Evolutionary conservation across 2,797 vertebrate species (phyloP).

Genomic region (Sparus aurata): DNA sequence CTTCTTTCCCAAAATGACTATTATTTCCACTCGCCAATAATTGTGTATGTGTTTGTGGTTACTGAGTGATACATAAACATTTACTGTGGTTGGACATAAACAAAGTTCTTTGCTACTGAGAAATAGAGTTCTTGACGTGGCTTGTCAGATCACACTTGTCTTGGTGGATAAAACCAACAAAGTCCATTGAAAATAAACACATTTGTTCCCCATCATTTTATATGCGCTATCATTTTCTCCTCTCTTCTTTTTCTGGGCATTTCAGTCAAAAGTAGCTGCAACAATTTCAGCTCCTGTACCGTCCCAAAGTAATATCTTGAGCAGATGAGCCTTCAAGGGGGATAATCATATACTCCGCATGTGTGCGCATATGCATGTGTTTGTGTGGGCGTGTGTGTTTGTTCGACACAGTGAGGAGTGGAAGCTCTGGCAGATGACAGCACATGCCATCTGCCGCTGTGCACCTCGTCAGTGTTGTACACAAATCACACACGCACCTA

Average conservation of each 20-base stretch:
- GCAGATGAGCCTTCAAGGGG: conserved; percentile 74
- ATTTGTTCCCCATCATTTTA: background rate
- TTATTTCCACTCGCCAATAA: no score
- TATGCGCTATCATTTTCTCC: background rate
- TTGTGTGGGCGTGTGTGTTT: conserved; percentile 16
- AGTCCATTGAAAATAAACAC: background rate
- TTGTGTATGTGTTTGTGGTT: no score
- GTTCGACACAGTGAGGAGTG: conserved; percentile 39
- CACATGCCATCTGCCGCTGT: conserved; percentile 74
- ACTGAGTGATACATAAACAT: no score
- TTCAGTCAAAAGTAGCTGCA: conserved; percentile 10
- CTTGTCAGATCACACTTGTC: background rate
- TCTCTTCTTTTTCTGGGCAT: background rate
- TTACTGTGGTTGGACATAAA: no score
- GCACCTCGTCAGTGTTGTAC: conserved; percentile 41
- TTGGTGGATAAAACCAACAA: background rate
- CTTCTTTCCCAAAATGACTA: background rate
- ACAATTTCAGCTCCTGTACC: conserved; percentile 38
- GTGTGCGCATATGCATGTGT: conserved; percentile 32
- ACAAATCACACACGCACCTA: conserved; percentile 37
- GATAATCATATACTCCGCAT: conserved; percentile 51
- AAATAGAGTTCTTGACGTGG: background rate
- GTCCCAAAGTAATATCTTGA: conserved; percentile 73
- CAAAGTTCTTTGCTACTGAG: no score
- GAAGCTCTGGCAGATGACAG: conserved; percentile 56